Percentiles rank a stretch among this genome's conserved stretches.
Conservation (phyloP, 2,888 invertebrate species). For the Hirtodrosophila cameraria region DNA sequence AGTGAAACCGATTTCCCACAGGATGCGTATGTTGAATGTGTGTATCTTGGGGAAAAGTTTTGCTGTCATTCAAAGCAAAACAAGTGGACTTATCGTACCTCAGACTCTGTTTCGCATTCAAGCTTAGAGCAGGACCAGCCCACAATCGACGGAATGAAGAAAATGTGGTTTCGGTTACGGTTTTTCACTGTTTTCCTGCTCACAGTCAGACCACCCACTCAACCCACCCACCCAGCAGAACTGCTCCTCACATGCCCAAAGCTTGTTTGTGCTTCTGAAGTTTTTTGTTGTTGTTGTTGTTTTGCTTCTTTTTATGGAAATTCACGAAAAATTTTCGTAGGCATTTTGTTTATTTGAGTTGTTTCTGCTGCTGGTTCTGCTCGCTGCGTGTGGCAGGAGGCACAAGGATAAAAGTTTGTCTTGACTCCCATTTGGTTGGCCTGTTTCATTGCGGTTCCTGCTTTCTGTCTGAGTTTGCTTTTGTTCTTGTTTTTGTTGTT, state of each 20-base stretch:
- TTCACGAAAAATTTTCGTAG: conserved; percentile 71
- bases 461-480: conserved; percentile 33
- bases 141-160: conserved; percentile 75
- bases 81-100: conserved; percentile 44
- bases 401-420: conserved; percentile 59
- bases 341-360: conserved; percentile 73
- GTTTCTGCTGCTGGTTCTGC: conserved; percentile 10
- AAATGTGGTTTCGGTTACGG: conserved; percentile 81
- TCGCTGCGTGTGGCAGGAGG: conserved; percentile 9
- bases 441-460: conserved; percentile 49
- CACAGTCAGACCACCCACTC: conserved; percentile 13
- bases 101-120: conserved; percentile 18
- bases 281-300: conserved; percentile 14
- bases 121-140: conserved; percentile 54
- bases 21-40: conserved; percentile 51
- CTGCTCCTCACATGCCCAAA: conserved; percentile 24
- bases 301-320: conserved; percentile 68
- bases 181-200: conserved; percentile 74
- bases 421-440: conserved; percentile 44
- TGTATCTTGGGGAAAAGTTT: conserved; percentile 43
- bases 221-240: conserved; percentile 15
- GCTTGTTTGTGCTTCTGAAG: conserved; percentile 52
- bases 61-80: conserved; percentile 43
- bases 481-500: conserved; percentile 35
- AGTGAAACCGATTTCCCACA: conserved; percentile 78